Base-by-base conservation (phyloP, 1,140 invertebrate genomes). In the Pogonognathellus flavescens region DNA sequence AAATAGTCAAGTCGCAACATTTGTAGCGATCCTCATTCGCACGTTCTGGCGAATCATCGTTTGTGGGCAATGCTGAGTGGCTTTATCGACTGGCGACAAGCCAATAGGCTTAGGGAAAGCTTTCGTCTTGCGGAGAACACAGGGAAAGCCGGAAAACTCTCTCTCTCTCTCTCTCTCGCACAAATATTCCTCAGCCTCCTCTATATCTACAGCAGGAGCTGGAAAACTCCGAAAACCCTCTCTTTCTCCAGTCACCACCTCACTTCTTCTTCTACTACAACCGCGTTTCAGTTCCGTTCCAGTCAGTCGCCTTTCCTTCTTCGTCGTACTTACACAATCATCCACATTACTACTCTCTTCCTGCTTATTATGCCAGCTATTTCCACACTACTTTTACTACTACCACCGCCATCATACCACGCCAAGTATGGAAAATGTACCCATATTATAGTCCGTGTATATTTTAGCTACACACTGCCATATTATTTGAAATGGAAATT, bases 21-120 rank as follows among this genome's bases (percentile, higher is more conserved):
- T 87, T 89, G 88, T 89, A 86, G 86, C 88, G 52, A 86, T 76
- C 80, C 87, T 88, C 87, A 89, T 89, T 89, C 87, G 88, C 87
- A 88, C 86, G 82, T 88, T 72, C 76, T 18, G 62, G 76, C 88
- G 84, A 88, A 88, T 88, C 85, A 72, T 85, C 72, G 41, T 85
- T 86, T 86, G 88, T 89, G 88, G 88, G 84, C 88, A 84, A 87
- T 87, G 80, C 88, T 83, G 55, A 84, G 55, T 70, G 13, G 70
- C 49, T 83, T 85, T 89, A 84, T 86, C 86, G 84, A 87, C 86
- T 87, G 55, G 55, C 57, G 76, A 76, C 80, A 86, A 87, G 86
- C 88, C 87, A 89, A 88, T 86, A 16, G 76, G 82, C 83, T 76
- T 25, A 20, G 49, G 83, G 85, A 88, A 88, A 86, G 85, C 87